These are phyloP conservation scores for Helogale parvula DNA, from an alignment of 2,113 vertebrate genomes.

Conservation along the genomic window DNA sequence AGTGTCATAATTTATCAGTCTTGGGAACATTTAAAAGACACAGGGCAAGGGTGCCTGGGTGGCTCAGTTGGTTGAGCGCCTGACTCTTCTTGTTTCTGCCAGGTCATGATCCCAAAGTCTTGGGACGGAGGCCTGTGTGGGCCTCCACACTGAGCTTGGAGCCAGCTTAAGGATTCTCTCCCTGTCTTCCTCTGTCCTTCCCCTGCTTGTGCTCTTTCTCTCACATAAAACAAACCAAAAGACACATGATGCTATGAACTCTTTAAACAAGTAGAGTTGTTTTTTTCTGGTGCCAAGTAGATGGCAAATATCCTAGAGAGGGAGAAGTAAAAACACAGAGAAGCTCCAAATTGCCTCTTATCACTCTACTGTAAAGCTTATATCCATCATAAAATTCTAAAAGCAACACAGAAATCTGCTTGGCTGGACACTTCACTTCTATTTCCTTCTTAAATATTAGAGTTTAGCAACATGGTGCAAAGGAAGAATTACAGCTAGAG, in stretches of 20 bases:
- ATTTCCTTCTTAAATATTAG: background rate
- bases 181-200: too few relatives aligned
- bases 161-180: too few relatives aligned
- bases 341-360: background rate
- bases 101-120: too few relatives aligned
- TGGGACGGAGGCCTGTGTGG: too few relatives aligned
- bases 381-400: constrained; percentile 17
- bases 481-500: background rate
- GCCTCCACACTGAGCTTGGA: too few relatives aligned
- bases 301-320: background rate
- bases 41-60: background rate
- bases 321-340: background rate
- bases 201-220: too few relatives aligned
- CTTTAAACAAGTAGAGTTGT: background rate
- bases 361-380: background rate
- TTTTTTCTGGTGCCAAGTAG: background rate
- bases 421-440: background rate
- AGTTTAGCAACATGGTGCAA: background rate
- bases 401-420: background rate
- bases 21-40: constrained; percentile 22
- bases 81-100: too few relatives aligned
- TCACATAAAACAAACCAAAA: background rate
- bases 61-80: too few relatives aligned
- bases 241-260: background rate
- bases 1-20: background rate